A percentile compares a stretch with the other conserved stretches of the same genome.
Conservation (phyloP, 2,113 vertebrate species). For the Mystacornis crossleyi region DNA sequence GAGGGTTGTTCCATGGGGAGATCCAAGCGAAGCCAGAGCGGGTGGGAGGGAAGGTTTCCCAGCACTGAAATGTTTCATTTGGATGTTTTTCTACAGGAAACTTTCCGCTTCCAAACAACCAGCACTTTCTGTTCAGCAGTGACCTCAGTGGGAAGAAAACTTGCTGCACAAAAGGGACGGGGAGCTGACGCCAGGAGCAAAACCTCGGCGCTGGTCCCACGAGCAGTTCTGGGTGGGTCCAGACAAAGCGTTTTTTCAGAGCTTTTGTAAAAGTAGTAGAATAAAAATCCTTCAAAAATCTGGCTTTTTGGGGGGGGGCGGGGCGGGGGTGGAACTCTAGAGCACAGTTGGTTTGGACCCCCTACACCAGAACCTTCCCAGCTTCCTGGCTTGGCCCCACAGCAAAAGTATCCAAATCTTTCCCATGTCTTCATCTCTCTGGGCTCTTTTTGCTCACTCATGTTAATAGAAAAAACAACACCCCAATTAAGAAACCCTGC, state of each 20-base stretch:
- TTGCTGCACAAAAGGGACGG: conserved; percentile 13
- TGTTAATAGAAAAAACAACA: not conserved
- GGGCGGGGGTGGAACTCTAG: not conserved
- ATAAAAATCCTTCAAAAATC: not conserved
- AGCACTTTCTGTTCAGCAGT: not conserved
- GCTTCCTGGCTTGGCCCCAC: not conserved
- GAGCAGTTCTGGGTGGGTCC: conserved; percentile 11
- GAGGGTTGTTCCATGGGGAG: not conserved
- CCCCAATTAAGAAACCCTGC: not conserved
- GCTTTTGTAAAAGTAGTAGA: not conserved
- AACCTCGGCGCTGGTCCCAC: not conserved
- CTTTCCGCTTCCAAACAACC: conserved; percentile 15
- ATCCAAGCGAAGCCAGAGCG: not conserved
- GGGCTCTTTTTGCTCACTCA: not conserved
- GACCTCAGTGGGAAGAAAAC: conserved; percentile 49
- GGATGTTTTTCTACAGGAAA: not conserved
- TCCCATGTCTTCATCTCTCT: not conserved
- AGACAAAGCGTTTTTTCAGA: not conserved
- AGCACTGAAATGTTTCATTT: accelerated
- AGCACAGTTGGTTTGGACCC: not conserved
- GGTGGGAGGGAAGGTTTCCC: not conserved
- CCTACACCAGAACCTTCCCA: not conserved
- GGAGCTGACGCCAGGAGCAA: not conserved
- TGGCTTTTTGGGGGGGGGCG: not conserved
- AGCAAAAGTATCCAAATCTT: not conserved